Evolutionary conservation across 2,888 invertebrate genomes (phyloP), one percentile per base, ranked within the genome.

Genomic region (Perizoma flavofasciatum): DNA sequence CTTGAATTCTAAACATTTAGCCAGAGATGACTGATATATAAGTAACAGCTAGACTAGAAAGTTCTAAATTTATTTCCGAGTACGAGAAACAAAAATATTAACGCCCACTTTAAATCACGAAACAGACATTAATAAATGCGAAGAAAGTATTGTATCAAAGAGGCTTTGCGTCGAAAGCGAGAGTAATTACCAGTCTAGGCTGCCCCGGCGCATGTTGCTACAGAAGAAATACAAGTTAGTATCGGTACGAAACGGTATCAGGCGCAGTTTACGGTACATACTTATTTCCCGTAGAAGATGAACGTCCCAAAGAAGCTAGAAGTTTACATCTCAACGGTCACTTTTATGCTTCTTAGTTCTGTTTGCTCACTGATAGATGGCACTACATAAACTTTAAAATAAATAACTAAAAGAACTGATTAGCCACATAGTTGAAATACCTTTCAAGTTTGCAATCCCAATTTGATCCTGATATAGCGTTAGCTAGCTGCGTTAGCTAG

Each of bases 151-250:
- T 82, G 81, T 82, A 73, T 74, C 74, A 78, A 79, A 81, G 81
- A 82, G 77, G 75, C 79, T 78, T 77, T 74, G 65, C 75, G 80
- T 82, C 73, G 89, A 91, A 89, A 91, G 88, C 81, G 86, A 89
- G 85, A 89, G 89, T 86, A 81, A 82, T 82, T 73, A 77, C 53
- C 51, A 62, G 53, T 60, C 62, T 65, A 62, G 52, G 59, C 59
- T 60, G 66, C 62, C 64, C 66, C 43, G 59, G 66, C 64, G 69
- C 67, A 59, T 44, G 37, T 5, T 37, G 52, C n/a, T 56, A 49
- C 48, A 48, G 52, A 55, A 32, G 10, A 10, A 9, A 9, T 37
- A 34, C 47, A 32, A 50, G 56, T 49, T 41, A 6, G n/a, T 37
- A 51, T 8, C 6, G 34, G n/a, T 44, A 9, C 41, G 49, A 57